A percentile compares a stretch with the other conserved stretches of the same genome.
phyloP scores from a whole-genome alignment of 2,888 invertebrate genomes.

The Leptinotarsa tumamoca region DNA sequence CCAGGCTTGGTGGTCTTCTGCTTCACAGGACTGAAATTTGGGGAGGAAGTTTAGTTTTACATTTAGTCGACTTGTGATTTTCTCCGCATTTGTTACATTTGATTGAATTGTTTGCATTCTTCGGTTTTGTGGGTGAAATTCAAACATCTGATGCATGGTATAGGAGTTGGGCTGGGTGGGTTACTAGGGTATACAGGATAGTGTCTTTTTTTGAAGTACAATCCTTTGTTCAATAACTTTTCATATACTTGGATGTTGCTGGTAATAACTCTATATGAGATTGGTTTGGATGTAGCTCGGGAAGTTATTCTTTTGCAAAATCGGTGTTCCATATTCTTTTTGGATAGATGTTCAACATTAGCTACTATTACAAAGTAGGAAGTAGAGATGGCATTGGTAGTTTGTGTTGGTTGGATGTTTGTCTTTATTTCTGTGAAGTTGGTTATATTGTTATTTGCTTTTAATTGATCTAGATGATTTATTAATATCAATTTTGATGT shows the following conservation, averaged over 20 bases:
- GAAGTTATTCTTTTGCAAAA: conserved; percentile 27
- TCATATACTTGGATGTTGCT: conserved; percentile 27
- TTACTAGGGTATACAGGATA: not conserved
- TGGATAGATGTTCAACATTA: conserved; percentile 21
- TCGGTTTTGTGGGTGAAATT: not conserved
- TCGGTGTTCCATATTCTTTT: conserved; percentile 22
- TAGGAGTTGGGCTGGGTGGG: not conserved
- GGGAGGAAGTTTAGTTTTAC: not conserved
- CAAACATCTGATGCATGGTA: not conserved
- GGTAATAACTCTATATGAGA: conserved; percentile 28
- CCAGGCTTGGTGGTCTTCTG: conserved; percentile 25
- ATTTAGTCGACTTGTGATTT: not conserved
- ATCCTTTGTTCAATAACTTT: conserved; percentile 30
- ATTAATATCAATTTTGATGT: not conserved
- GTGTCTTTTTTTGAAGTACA: conserved; percentile 12
- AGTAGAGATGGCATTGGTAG: not conserved
- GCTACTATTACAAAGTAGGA: conserved; percentile 25
- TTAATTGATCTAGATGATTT: not conserved
- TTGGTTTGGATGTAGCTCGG: conserved; percentile 14
- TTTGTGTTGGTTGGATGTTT: conserved; percentile 6
- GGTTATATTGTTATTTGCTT: not conserved
- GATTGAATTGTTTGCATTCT: not conserved
- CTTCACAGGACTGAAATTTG: conserved; percentile 10
- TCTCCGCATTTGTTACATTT: conserved; percentile 22
- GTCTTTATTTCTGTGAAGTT: conserved; percentile 9